Evolutionary conservation across 2,888 invertebrate species (phyloP), one percentile per base, ranked within the genome.

Genomic region (Polia nebulosa): DNA sequence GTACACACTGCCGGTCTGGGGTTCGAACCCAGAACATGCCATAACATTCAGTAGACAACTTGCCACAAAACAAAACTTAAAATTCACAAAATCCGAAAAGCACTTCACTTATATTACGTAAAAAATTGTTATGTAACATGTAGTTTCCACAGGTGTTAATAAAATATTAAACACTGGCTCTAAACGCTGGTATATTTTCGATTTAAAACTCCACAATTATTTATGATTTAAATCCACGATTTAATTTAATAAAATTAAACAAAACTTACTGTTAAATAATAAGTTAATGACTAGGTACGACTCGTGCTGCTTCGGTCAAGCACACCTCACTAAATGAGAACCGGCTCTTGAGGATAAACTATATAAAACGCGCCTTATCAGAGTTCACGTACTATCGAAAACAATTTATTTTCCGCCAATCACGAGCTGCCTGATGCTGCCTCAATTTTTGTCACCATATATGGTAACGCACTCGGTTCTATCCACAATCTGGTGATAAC

Each of bases 391-490:
- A 95, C 94, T 95, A 96, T 95, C 94, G 92, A 89, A 89, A 89
- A 89, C 89, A 91, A 87, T 90, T 90, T 89, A 89, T 90, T 91
- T 90, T 92, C 96, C 94, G 91, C 97, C 97, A 97, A 97, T 97
- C 95, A 96, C 94, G 92, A 94, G 95, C 96, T 96, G 85, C 83
- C 84, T 89, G 93, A 91, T 94, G 95, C 96, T 96, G 89, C 87
- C 87, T 91, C 90, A 93, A 90, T 91, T 93, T 94, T 94, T 97
- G 97, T 97, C 96, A 97, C 97, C 97, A 97, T 97, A 97, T 97
- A 97, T 97, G 97, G 97, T 96, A 96, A 96, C 96, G 95, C 87
- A 89, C 87, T 87, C 84, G 85, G 87, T 82, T 84, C 87, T 88
- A 88, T 91, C 85, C 89, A 85, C 88, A 86, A 90, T 88, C 89